These are phyloP conservation scores for Pseudochromis fuscus DNA, from an alignment of 2,797 vertebrate species.

Conservation along the genomic window DNA sequence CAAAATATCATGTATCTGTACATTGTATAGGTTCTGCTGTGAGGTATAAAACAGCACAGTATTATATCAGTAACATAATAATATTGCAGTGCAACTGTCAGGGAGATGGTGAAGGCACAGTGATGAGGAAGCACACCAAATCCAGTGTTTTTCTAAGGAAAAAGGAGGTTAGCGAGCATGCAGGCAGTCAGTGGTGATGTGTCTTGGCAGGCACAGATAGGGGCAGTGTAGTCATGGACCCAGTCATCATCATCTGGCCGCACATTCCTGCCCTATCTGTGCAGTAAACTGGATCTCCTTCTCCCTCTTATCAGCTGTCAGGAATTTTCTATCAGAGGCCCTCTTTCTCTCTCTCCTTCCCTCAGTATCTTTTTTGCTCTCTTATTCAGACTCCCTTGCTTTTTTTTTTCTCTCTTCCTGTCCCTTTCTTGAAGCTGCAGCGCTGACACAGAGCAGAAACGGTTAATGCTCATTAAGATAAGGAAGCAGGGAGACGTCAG, in stretches of 20 bases:
- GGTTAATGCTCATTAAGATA: slow-evolving; percentile 85
- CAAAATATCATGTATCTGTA: slow-evolving; percentile 45
- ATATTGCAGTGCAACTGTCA: slow-evolving; percentile 55
- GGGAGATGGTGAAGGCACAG: slow-evolving; percentile 41
- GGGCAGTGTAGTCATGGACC: slow-evolving; percentile 82
- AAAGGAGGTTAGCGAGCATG: slow-evolving; percentile 58
- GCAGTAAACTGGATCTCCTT: slow-evolving; percentile 89
- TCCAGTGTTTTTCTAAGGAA: slow-evolving; percentile 60
- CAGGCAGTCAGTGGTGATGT: slow-evolving; percentile 73
- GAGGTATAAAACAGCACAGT: slow-evolving; percentile 11
- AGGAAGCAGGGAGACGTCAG: slow-evolving; percentile 76
- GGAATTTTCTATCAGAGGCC: slow-evolving; percentile 85
- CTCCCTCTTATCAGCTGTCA: slow-evolving; percentile 86
- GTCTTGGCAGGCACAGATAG: slow-evolving; percentile 83
- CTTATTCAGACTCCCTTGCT: slow-evolving; percentile 55
- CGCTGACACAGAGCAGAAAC: slow-evolving; percentile 83
- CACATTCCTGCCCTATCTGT: slow-evolving; percentile 89
- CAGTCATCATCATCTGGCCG: slow-evolving; percentile 84
- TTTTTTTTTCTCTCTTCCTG: slow-evolving; percentile 65
- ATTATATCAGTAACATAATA: slow-evolving; percentile 45
- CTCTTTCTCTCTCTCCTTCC: slow-evolving; percentile 63
- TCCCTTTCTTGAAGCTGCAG: slow-evolving; percentile 70
- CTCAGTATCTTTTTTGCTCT: slow-evolving; percentile 62
- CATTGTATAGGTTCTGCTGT: slow-evolving; percentile 38
- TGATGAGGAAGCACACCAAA: slow-evolving; percentile 43